Evolutionary conservation across 2,797 vertebrate species (phyloP).

Genomic region (Lutjanus argentimaculatus): DNA sequence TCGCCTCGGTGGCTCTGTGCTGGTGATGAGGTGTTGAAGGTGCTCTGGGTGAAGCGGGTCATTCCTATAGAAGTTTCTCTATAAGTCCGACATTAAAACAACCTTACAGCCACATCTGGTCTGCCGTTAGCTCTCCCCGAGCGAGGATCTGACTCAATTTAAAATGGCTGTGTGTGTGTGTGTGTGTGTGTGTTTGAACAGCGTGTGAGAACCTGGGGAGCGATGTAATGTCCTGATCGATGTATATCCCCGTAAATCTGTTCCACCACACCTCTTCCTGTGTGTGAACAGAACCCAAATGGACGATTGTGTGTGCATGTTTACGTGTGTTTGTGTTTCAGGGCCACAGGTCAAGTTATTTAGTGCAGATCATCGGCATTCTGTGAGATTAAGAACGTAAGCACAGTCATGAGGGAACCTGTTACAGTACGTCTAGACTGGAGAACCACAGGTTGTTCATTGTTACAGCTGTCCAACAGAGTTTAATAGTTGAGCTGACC

Average conservation of each 20-base stretch:
- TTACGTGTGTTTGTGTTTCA: conserved; percentile 30
- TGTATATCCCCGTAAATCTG: conserved; percentile 36
- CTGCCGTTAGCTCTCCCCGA: conserved; percentile 40
- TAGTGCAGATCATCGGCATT: conserved; percentile 64
- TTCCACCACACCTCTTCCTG: conserved; percentile 27
- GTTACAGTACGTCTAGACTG: conserved; percentile 67
- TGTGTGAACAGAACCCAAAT: conserved; percentile 24
- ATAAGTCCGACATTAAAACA: conserved; percentile 53
- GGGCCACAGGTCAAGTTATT: conserved; percentile 54
- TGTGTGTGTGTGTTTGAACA: conserved; percentile 29
- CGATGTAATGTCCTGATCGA: conserved; percentile 25
- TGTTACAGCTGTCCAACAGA: conserved; percentile 48
- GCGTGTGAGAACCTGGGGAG: conserved; percentile 36
- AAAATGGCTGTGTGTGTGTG: conserved; percentile 11
- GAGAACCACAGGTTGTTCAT: conserved; percentile 48
- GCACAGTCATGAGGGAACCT: conserved; percentile 61
- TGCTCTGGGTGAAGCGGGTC: conserved; percentile 30
- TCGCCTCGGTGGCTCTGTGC: conserved; percentile 19
- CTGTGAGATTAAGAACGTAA: conserved; percentile 66
- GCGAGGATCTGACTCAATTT: conserved; percentile 43
- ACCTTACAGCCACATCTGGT: conserved; percentile 72
- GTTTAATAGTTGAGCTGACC: conserved; percentile 30
- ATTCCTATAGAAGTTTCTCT: conserved; percentile 40
- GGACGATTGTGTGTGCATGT: conserved; percentile 3
- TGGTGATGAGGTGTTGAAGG: conserved; percentile 52